Base-by-base conservation (phyloP, 2,888 invertebrate species). In the Cantharis rufa region DNA sequence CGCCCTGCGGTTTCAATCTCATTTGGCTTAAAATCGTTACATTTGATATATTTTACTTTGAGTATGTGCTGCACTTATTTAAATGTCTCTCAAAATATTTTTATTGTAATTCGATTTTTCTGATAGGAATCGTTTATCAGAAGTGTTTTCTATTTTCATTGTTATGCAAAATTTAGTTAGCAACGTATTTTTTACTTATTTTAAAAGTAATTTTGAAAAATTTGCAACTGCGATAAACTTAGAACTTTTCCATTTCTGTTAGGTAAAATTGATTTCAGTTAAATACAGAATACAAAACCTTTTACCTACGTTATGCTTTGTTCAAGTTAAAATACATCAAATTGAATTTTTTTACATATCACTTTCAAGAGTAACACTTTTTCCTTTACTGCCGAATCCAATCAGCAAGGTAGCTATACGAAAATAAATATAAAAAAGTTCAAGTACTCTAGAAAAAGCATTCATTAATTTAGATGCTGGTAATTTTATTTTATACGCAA, bases 1-100 rank as follows among this genome's bases (percentile, higher is more conserved):
- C 77, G 77, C 78, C 62, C 72, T 81, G 80, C 80, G 81, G 78
- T 79, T 75, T 71, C 76, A 70, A 75, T 72, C 78, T 72, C 72
- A 79, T 77, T 79, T 74, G 77, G 71, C 63, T 69, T 72, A 70
- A 76, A 79, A 81, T 78, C 78, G 81, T 76, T 78, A 77, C 76
- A 74, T 71, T 72, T 78, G 76, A 48, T 48, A 48, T 48, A 48
- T 48, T 48, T 48, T 48, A 48, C 48, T 48, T 48, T 48, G 48
- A 48, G 48, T 48, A 48, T 48, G 48, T 48, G 48, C 48, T n/a
- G n/a, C 48, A 48, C 48, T 48, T 48, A 48, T 48, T 48, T 48
- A n/a, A 48, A 48, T 48, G 48, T 48, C 48, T 48, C 5, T n/a
- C 48, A n/a, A 9, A 48, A n/a, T 48, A 48, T n/a, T 48, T 48